These are phyloP conservation scores for Panthera uncia DNA, from an alignment of 2,113 vertebrate species.

Conservation along the genomic window DNA sequence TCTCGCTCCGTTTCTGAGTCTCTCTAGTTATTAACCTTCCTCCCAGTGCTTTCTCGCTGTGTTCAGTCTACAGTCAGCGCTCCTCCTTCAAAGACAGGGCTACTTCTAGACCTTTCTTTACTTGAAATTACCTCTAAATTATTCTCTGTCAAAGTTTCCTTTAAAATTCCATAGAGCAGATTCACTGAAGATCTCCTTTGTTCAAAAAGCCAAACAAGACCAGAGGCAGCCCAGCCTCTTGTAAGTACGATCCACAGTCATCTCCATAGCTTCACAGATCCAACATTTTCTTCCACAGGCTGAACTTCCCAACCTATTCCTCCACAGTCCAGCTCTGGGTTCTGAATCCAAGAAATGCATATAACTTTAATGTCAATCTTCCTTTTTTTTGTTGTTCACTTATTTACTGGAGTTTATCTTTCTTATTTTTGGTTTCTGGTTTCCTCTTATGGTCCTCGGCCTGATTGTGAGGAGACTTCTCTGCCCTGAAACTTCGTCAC, in stretches of 20 bases:
- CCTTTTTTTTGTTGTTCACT: background rate
- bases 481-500: background rate
- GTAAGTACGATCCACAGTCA: background rate
- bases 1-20: background rate
- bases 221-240: background rate
- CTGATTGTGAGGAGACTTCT: background rate
- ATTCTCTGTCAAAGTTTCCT: background rate
- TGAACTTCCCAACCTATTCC: background rate
- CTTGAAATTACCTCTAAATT: slow-evolving; percentile 8
- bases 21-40: background rate
- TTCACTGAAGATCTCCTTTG: background rate
- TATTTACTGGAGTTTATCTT: background rate
- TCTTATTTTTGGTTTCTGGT: slow-evolving; percentile 22
- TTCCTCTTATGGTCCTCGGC: background rate
- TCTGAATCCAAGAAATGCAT: background rate
- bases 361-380: background rate
- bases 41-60: background rate
- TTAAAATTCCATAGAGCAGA: background rate
- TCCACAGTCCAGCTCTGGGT: background rate
- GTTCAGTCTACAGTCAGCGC: background rate
- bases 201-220: background rate
- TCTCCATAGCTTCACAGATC: background rate
- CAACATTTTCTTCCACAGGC: background rate
- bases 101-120: background rate
- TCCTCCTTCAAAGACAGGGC: background rate